Evolutionary conservation across 2,888 invertebrate genomes (phyloP).

Genomic region (Drosophila tanythrix): DNA sequence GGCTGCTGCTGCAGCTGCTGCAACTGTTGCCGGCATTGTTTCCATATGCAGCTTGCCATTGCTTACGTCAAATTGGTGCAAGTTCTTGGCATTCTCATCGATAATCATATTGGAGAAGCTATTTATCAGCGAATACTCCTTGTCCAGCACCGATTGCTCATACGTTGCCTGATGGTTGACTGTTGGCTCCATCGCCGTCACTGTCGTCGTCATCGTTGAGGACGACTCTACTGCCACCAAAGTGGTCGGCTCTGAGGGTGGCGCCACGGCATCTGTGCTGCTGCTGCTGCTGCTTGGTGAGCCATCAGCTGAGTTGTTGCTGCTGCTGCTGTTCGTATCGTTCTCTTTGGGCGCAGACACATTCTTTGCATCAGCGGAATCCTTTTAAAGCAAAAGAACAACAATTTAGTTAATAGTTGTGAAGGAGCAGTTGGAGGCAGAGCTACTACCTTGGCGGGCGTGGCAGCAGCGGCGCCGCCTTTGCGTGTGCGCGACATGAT

Average conservation of each 20-base stretch:
- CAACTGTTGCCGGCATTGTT: constrained; percentile 26
- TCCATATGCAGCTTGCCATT: constrained; percentile 82
- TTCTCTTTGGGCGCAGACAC: constrained; percentile 53
- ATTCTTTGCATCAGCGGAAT: constrained; percentile 68
- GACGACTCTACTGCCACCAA: constrained; percentile 8
- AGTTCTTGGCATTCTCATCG: constrained; percentile 83
- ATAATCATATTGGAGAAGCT: constrained; percentile 84
- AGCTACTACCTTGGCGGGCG: constrained; percentile 83
- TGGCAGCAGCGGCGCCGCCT: constrained; percentile 66
- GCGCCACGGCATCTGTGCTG: constrained; percentile 51
- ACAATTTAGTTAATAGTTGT: background rate
- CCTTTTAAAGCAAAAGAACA: constrained; percentile 44
- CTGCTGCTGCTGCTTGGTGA: constrained; percentile 70
- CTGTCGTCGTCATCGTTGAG: background rate
- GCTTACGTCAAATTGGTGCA: constrained; percentile 82
- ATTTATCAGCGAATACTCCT: constrained; percentile 84
- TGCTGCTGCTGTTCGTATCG: constrained; percentile 57
- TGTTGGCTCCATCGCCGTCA: constrained; percentile 53
- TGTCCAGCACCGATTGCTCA: constrained; percentile 85
- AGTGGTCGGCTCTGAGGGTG: constrained; percentile 38
- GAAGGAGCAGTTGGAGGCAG: background rate
- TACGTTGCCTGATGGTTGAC: constrained; percentile 82
- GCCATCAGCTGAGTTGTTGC: constrained; percentile 56
- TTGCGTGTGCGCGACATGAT: constrained; percentile 95
- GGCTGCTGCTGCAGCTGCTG: constrained; percentile 15